Conservation (phyloP, 2,888 invertebrate genomes). For the Pseudoips prasinana region DNA sequence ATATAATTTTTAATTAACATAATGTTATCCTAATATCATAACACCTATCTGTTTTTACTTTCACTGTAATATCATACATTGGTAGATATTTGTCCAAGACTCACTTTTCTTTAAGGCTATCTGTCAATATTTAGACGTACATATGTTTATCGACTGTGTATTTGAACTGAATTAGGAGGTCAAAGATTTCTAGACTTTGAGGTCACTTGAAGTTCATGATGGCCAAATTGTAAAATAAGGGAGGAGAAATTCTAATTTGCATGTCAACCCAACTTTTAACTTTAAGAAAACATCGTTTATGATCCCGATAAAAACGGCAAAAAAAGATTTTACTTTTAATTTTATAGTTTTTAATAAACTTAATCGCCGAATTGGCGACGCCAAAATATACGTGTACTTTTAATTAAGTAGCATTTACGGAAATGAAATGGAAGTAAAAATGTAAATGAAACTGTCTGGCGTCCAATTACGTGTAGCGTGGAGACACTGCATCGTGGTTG, state of each 20-base stretch:
- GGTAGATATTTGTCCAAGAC: constrained; percentile 14
- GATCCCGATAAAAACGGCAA: too few species aligned
- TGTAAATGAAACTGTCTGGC: constrained; percentile 51
- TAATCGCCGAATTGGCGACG: constrained; percentile 19
- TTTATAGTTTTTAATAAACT: too few species aligned
- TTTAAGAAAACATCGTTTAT: too few species aligned
- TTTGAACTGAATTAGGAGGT: constrained; percentile 26
- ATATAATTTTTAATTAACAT: too few species aligned
- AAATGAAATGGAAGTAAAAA: constrained; percentile 49
- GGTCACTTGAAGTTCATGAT: constrained; percentile 49
- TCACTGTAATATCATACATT: constrained; percentile 12
- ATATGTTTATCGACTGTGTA: constrained; percentile 7
- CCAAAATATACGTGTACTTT: constrained; percentile 28
- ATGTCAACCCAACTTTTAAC: constrained; percentile 35
- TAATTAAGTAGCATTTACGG: constrained; percentile 48
- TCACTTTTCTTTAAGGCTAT: constrained; percentile 18
- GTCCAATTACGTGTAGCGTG: constrained; percentile 60
- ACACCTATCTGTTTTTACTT: constrained; percentile 8
- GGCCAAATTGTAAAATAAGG: constrained; percentile 47
- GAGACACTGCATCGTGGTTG: constrained; percentile 44
- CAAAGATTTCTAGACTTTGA: constrained; percentile 50
- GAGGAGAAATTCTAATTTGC: constrained; percentile 59
- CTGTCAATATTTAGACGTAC: constrained; percentile 15
- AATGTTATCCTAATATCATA: too few species aligned
- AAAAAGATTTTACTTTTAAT: too few species aligned